phyloP scores from a whole-genome alignment of 2,797 vertebrate genomes.

The Galago senegalensis region DNA sequence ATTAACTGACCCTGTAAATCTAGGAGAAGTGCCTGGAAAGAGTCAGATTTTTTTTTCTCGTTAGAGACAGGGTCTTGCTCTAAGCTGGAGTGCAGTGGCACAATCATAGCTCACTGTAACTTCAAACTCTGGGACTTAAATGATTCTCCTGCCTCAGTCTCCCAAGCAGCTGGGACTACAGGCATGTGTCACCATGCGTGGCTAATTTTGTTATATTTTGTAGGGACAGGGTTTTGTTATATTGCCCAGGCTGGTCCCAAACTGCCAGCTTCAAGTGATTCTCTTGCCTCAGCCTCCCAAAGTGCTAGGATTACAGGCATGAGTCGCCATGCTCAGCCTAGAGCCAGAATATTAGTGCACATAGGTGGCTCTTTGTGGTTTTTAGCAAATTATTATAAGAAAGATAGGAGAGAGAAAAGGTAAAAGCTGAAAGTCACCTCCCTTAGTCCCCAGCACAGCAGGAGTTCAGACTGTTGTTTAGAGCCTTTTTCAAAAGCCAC shows the following conservation, averaged over 20 bases:
- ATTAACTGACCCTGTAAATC: neutral
- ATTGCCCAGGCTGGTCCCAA: neutral
- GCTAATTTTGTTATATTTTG: neutral
- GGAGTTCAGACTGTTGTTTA: neutral
- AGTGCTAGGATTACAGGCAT: neutral
- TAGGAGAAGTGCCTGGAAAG: neutral
- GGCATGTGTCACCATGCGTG: neutral
- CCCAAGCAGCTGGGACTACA: neutral
- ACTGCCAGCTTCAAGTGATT: neutral
- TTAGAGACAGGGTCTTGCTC: neutral
- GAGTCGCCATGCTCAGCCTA: neutral
- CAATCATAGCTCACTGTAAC: neutral
- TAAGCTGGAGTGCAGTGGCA: neutral
- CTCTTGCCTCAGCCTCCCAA: neutral
- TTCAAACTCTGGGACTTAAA: neutral
- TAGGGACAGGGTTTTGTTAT: neutral
- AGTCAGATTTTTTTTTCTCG: neutral
- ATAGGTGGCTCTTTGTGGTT: neutral
- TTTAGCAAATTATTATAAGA: neutral
- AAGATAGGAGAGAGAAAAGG: neutral
- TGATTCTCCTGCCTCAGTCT: neutral
- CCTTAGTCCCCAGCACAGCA: neutral
- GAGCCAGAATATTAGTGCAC: neutral
- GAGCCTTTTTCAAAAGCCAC: conserved; percentile 34
- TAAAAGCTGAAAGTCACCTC: neutral